Evolutionary conservation across 2,797 vertebrate genomes (phyloP).

Genomic region (Tachyglossus aculeatus): DNA sequence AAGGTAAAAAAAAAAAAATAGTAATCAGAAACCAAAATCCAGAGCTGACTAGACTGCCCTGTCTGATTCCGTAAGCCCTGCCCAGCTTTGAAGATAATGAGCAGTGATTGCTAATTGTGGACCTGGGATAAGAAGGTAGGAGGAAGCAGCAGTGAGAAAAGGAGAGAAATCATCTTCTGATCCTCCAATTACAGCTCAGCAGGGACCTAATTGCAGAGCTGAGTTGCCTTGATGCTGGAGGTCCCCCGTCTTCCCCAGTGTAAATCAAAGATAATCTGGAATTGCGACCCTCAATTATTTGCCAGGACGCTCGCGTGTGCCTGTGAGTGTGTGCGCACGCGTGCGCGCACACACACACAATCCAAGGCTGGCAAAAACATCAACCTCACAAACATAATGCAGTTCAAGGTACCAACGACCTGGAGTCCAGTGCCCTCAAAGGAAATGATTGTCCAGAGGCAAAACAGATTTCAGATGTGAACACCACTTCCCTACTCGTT

Average conservation of each 20-base stretch:
- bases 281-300: constrained; percentile 71
- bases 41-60: neutral
- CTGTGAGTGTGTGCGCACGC: too few relatives aligned
- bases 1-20: neutral
- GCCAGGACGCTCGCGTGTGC: constrained; percentile 61
- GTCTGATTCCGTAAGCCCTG: neutral
- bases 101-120: constrained; percentile 39
- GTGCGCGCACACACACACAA: constrained; percentile 46
- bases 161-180: constrained; percentile 49
- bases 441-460: neutral
- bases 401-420: neutral
- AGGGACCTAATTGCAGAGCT: constrained; percentile 57
- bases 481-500: neutral
- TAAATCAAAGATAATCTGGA: constrained; percentile 64
- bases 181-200: constrained; percentile 59
- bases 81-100: constrained; percentile 20
- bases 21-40: constrained; percentile 15
- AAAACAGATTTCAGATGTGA: neutral
- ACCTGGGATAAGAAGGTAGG: constrained; percentile 33
- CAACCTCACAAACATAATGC: constrained; percentile 32
- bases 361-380: constrained; percentile 51
- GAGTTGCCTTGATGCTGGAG: constrained; percentile 45
- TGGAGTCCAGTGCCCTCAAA: constrained; percentile 13
- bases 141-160: constrained; percentile 34
- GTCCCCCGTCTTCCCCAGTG: constrained; percentile 48